A percentile compares a stretch with the other conserved stretches of the same genome.
Conservation (phyloP, 2,113 vertebrate genomes). For the Thymallus thymallus region DNA sequence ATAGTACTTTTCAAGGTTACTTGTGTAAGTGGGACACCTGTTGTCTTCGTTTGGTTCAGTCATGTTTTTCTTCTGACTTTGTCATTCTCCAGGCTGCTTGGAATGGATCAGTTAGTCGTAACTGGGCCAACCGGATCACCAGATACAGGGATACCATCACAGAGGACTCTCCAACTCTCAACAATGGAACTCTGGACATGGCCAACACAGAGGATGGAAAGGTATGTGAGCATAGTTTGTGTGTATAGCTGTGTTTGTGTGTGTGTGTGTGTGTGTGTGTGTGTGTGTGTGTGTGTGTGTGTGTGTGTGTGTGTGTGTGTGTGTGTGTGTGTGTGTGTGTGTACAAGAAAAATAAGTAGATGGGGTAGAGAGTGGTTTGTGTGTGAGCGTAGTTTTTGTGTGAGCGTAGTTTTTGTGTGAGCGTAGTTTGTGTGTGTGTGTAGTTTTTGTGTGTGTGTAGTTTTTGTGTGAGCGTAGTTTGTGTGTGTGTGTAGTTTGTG, state of each 20-base stretch:
- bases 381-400: neutral
- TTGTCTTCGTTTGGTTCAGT: neutral
- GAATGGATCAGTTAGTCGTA: slow-evolving; percentile 81
- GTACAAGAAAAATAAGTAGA: neutral
- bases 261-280: slow-evolving; percentile 1
- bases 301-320: neutral
- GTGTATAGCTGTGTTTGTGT: neutral
- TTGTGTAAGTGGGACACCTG: neutral
- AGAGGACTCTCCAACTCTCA: slow-evolving; percentile 74
- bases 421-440: neutral
- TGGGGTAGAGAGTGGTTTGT: no score
- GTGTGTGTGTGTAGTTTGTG: no score
- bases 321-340: neutral
- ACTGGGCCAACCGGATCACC: slow-evolving; percentile 82
- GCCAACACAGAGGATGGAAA: slow-evolving; percentile 73
- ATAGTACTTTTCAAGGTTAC: neutral
- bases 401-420: neutral
- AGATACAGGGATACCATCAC: slow-evolving; percentile 76
- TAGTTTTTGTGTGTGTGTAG: neutral
- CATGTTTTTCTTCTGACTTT: neutral
- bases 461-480: no score
- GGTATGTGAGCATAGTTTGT: slow-evolving; percentile 61
- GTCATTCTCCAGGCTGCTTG: slow-evolving; percentile 73
- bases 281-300: neutral
- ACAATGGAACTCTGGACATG: slow-evolving; percentile 80